Percentiles rank a stretch among this genome's conserved stretches.
These are phyloP conservation scores for Heliconius hewitsoni DNA, from an alignment of 1,140 invertebrate genomes.

Conservation along the genomic window DNA sequence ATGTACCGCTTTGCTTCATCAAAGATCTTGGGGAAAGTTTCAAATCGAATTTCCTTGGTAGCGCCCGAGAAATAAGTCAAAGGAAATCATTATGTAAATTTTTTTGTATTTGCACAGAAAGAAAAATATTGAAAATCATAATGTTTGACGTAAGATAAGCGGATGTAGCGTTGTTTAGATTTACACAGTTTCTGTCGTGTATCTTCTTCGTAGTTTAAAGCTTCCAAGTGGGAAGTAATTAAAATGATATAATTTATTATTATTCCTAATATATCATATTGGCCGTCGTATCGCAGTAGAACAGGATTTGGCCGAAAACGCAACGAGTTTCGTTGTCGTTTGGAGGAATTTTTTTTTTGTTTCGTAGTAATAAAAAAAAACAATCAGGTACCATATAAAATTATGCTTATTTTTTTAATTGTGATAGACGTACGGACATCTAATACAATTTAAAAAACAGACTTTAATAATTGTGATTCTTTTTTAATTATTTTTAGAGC, in stretches of 20 bases:
- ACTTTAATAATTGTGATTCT: too few relatives aligned
- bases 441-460: too few relatives aligned
- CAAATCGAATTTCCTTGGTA: slow-evolving; percentile 41
- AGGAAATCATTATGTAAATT: slow-evolving; percentile 38
- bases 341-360: too few relatives aligned
- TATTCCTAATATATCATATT: too few relatives aligned
- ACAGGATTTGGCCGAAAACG: too few relatives aligned
- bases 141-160: slow-evolving; percentile 1
- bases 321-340: too few relatives aligned
- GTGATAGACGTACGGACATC: too few relatives aligned
- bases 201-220: background rate
- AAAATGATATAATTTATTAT: background rate
- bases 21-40: slow-evolving; percentile 43
- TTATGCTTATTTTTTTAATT: too few relatives aligned
- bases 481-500: too few relatives aligned
- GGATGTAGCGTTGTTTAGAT: background rate
- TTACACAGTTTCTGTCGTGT: background rate
- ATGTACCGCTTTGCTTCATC: slow-evolving; percentile 43
- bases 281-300: too few relatives aligned
- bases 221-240: background rate
- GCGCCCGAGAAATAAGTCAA: slow-evolving; percentile 39
- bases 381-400: too few relatives aligned
- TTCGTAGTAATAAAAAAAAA: too few relatives aligned
- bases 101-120: slow-evolving; percentile 33
- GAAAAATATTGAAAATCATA: slow-evolving; percentile 32